Base-by-base conservation (phyloP, 1,140 invertebrate species). In the Aleiodes sp. region DNA sequence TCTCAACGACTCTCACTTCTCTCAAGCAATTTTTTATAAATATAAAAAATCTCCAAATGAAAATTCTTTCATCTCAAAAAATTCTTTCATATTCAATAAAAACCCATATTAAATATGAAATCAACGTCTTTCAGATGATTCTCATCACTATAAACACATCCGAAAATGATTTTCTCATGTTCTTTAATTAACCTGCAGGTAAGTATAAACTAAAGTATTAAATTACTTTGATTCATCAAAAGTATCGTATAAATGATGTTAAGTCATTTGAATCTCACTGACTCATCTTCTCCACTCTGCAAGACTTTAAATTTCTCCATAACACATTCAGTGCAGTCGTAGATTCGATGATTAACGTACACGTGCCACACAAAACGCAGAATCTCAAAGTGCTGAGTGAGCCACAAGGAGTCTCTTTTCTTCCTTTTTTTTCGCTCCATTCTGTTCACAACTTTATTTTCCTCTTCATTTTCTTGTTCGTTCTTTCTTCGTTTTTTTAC, bases 301-400 rank as follows among this genome's bases (percentile, higher is more conserved):
- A 52, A 21, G 21, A 52, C 46, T 24, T 9, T 21, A 9, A 52
- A 52, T 2, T 52, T 52, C 16, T 43, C 39, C n/a, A 43, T 43
- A 43, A 43, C n/a, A 16, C 8, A n/a, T n/a, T n/a, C n/a, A 4
- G 4, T 43, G 39, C 1, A 65, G 46, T 28, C 35, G 60, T 57
- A 35, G 64, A 19, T 67, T 60, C 56, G 65, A 67, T 67, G 65
- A 67, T 67, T 67, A 67, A 68, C 29, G 24, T 59, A 68, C 66
- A 68, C 66, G 59, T 62, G 66, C 66, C 59, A 41, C n/a, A 62
- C 14, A 28, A n/a, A n/a, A n/a, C n/a, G 19, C 33, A 60, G 31
- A 52, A 59, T 67, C 33, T 37, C 37, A 12, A 68, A 68, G 21
- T 62, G 66, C 66, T 68, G 66, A 68, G n/a, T 59, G 10, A 29